Percentiles rank a stretch among this genome's conserved stretches.
Conservation (phyloP, 2,113 vertebrate species). For the Lycaon pictus region DNA sequence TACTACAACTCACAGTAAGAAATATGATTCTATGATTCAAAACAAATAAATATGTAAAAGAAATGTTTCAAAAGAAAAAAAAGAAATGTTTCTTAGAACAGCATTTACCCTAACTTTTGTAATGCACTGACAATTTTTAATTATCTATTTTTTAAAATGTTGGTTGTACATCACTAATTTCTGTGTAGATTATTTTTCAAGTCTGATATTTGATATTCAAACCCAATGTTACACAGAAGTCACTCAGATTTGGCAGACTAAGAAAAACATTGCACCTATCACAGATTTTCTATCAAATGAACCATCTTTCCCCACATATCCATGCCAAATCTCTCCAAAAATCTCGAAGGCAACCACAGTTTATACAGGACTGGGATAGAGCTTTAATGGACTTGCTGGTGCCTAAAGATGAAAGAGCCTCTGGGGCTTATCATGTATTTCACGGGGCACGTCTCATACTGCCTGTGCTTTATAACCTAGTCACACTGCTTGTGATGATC, state of each 20-base stretch:
- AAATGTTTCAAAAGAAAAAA: background rate
- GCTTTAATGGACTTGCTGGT: background rate
- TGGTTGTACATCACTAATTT: slow-evolving; percentile 19
- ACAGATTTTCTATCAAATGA: background rate
- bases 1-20: slow-evolving; percentile 25
- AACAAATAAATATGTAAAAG: background rate
- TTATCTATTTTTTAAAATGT: background rate
- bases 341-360: background rate
- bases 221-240: background rate
- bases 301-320: background rate
- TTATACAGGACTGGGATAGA: background rate
- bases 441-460: background rate
- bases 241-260: background rate
- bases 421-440: background rate
- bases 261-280: background rate
- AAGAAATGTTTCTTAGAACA: background rate
- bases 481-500: background rate
- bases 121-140: background rate
- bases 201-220: background rate
- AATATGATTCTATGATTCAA: background rate
- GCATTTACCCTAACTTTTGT: background rate
- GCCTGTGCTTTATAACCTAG: background rate
- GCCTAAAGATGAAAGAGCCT: background rate
- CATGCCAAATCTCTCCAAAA: background rate
- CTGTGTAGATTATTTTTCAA: background rate